Conservation (phyloP, 2,113 vertebrate species). For the Petaurus breviceps region DNA sequence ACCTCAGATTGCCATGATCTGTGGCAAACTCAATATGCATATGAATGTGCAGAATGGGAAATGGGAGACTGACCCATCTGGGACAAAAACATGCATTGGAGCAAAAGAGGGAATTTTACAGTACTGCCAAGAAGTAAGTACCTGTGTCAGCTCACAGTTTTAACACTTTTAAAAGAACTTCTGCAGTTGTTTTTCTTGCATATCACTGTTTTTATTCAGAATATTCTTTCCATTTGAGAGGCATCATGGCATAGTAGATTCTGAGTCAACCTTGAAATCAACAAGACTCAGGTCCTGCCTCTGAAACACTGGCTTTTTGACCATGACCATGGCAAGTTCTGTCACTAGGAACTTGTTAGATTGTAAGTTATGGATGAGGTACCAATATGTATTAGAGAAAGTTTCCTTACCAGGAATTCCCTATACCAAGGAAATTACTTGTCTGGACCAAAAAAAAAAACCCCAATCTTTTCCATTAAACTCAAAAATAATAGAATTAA, state of each 20-base stretch:
- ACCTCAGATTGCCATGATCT: constrained; percentile 99
- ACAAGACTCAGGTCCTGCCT: neutral
- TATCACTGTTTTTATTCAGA: neutral
- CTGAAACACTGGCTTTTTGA: neutral
- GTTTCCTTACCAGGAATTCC: neutral
- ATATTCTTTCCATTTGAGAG: neutral
- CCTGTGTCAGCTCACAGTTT: accelerated
- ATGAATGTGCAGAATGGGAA: constrained; percentile 97
- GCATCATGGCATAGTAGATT: neutral
- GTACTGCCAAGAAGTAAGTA: constrained; percentile 96
- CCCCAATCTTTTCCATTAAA: neutral
- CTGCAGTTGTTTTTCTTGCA: neutral
- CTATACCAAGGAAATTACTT: neutral
- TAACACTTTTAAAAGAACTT: neutral
- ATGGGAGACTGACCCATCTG: constrained; percentile 94
- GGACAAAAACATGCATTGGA: constrained; percentile 93
- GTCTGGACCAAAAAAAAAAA: neutral
- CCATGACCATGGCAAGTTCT: neutral
- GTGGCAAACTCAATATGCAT: constrained; percentile 97
- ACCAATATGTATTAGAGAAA: neutral
- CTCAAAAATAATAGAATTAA: neutral
- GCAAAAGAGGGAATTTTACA: constrained; percentile 98
- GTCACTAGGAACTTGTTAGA: neutral
- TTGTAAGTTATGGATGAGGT: neutral
- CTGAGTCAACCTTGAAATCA: neutral